These are phyloP conservation scores for Conus betulinus DNA, from an alignment of 1,140 invertebrate genomes.

Conservation along the genomic window DNA sequence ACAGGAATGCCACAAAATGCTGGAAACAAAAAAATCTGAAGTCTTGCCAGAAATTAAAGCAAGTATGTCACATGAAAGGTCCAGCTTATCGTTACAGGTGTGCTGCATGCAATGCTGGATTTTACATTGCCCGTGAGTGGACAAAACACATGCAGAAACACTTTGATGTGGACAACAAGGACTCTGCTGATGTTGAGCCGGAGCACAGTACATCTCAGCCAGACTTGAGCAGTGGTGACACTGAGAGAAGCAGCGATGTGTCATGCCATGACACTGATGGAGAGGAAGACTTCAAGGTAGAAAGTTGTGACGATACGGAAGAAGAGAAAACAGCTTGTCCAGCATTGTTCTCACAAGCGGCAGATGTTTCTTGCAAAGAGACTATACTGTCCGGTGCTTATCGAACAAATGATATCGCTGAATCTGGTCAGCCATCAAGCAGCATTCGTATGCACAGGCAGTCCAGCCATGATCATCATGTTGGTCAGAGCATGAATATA, in stretches of 20 bases:
- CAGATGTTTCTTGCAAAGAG: neutral
- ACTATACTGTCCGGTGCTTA: neutral
- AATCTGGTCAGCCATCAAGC: neutral
- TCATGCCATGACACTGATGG: neutral
- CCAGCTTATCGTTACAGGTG: slow-evolving; percentile 15
- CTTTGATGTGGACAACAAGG: neutral
- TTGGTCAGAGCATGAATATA: neutral
- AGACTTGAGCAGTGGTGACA: too few species aligned
- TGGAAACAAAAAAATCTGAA: neutral
- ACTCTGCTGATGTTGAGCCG: neutral
- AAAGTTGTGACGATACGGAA: neutral
- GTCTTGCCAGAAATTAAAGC: neutral
- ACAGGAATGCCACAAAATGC: neutral
- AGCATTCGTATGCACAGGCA: neutral
- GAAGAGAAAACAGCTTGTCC: neutral
- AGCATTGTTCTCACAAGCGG: neutral
- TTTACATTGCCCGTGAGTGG: slow-evolving; percentile 33
- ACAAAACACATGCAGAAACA: slow-evolving; percentile 34
- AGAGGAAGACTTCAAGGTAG: neutral
- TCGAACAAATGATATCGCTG: neutral
- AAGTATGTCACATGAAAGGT: neutral
- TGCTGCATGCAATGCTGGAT: slow-evolving; percentile 1
- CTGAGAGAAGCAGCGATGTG: too few species aligned
- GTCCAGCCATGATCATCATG: neutral
- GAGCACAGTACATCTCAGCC: too few species aligned